Percentiles rank a stretch among this genome's conserved stretches.
These are phyloP conservation scores for Lethrus apterus DNA, from an alignment of 1,140 invertebrate genomes.

Conservation along the genomic window DNA sequence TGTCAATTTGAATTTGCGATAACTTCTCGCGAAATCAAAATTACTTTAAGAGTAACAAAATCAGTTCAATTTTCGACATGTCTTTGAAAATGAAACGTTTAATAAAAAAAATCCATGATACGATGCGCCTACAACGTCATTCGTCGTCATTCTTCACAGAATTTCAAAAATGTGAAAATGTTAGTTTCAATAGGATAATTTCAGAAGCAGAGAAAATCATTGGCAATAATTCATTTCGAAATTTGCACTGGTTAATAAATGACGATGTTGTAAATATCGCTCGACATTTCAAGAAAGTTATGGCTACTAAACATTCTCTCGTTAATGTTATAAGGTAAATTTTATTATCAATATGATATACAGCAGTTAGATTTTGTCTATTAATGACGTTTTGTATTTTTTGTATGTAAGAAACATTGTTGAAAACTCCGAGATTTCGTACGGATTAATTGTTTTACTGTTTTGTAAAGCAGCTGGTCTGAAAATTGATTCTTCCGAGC, in stretches of 20 bases:
- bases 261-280: not conserved
- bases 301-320: not conserved
- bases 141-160: too few species aligned
- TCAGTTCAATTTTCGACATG: too few species aligned
- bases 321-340: not conserved
- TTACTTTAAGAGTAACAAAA: too few species aligned
- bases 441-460: constrained; percentile 1
- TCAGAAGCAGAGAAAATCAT: constrained; percentile 2
- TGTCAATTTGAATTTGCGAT: too few species aligned
- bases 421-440: not conserved
- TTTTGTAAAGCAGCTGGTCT: constrained; percentile 1
- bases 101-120: too few species aligned
- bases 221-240: constrained; percentile 1
- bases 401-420: constrained; percentile 5
- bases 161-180: too few species aligned
- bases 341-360: not conserved
- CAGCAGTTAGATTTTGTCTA: not conserved
- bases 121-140: too few species aligned
- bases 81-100: too few species aligned
- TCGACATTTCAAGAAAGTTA: not conserved
- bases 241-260: not conserved
- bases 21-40: too few species aligned
- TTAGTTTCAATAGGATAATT: too few species aligned
- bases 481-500: not conserved
- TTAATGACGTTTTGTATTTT: not conserved